These are phyloP conservation scores for Ophthalmolycus amberensis DNA, from an alignment of 2,113 vertebrate species.

Conservation along the genomic window DNA sequence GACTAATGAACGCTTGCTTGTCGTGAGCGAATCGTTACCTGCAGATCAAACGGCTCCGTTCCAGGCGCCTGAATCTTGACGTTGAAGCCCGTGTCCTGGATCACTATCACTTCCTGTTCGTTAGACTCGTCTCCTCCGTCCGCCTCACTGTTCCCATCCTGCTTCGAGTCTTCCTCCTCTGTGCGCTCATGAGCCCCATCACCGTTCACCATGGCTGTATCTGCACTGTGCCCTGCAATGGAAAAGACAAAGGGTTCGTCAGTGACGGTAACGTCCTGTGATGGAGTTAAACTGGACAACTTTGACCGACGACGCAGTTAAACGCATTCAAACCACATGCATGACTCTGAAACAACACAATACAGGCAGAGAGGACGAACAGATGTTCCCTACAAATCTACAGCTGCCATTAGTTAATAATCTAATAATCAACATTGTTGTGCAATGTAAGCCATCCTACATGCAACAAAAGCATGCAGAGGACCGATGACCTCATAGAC, in stretches of 20 bases:
- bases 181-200: constrained; percentile 83
- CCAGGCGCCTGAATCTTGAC: constrained; percentile 96
- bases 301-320: neutral
- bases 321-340: neutral
- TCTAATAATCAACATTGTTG: neutral
- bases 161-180: constrained; percentile 82
- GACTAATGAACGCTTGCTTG: neutral
- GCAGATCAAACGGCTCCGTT: constrained; percentile 94
- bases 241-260: neutral
- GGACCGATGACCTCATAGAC: constrained; percentile 18
- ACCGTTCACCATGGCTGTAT: constrained; percentile 91
- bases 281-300: neutral
- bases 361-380: neutral
- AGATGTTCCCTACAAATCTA: neutral
- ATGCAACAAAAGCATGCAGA: constrained; percentile 13
- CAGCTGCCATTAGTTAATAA: neutral
- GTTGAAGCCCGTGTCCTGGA: constrained; percentile 98
- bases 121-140: constrained; percentile 89
- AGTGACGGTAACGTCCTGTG: neutral
- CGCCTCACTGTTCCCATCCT: constrained; percentile 85
- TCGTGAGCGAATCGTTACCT: constrained; percentile 81
- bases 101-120: constrained; percentile 98
- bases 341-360: neutral
- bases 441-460: constrained; percentile 6
- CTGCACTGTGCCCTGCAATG: constrained; percentile 83